Evolutionary conservation across 2,797 vertebrate genomes (phyloP).

Genomic region (Salmo trutta): DNA sequence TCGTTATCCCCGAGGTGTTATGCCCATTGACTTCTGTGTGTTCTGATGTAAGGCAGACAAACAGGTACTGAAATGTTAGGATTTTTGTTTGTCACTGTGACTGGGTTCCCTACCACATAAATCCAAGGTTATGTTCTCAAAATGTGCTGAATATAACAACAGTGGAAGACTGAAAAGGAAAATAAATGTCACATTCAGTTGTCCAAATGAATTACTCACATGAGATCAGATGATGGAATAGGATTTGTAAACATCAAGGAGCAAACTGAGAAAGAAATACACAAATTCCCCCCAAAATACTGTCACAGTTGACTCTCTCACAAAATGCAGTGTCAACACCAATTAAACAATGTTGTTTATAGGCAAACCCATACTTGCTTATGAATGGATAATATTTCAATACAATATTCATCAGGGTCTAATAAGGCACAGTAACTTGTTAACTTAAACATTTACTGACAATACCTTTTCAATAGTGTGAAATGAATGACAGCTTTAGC

Average conservation of each 20-base stretch:
- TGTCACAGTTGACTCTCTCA: neutral
- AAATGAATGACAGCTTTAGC: constrained; percentile 21
- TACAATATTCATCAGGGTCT: constrained; percentile 34
- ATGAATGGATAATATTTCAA: neutral
- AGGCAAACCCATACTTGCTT: neutral
- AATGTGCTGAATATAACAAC: neutral
- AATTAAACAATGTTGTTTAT: neutral
- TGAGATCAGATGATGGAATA: constrained; percentile 13
- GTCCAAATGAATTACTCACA: constrained; percentile 10
- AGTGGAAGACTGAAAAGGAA: neutral
- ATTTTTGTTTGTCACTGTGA: neutral
- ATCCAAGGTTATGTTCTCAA: neutral
- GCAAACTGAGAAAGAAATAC: neutral
- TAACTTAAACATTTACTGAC: constrained; percentile 23
- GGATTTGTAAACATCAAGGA: constrained; percentile 34
- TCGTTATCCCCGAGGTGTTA: neutral
- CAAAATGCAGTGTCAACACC: neutral
- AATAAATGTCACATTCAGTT: neutral
- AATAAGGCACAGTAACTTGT: constrained; percentile 68
- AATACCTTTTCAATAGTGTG: constrained; percentile 15
- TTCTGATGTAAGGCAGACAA: neutral
- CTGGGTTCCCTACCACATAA: neutral
- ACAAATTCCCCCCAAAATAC: neutral
- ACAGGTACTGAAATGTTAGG: neutral
- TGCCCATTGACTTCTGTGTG: neutral